phyloP scores from a whole-genome alignment of 2,797 vertebrate genomes.

The Muscicapa striata region DNA sequence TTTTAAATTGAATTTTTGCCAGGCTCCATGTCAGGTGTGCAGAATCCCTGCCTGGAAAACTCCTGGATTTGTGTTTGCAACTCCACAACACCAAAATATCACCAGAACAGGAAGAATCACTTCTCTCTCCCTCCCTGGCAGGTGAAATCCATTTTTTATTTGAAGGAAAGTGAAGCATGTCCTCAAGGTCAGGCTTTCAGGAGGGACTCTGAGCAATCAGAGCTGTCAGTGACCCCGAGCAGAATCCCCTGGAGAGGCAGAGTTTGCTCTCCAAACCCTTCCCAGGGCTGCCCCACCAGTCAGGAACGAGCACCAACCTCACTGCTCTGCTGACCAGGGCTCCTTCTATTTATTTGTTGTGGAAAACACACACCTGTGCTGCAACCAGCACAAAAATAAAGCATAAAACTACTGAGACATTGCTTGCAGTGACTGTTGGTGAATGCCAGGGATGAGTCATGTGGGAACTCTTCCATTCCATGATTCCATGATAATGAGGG shows the following conservation, averaged over 20 bases:
- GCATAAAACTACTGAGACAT: neutral
- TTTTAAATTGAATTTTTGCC: neutral
- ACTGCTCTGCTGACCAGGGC: neutral
- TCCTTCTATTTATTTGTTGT: neutral
- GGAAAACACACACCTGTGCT: neutral
- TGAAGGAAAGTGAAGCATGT: neutral
- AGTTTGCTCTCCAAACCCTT: neutral
- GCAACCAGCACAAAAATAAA: neutral
- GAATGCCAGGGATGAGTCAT: neutral
- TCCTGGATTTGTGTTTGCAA: neutral
- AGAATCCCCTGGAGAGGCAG: neutral
- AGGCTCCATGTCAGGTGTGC: fast-evolving
- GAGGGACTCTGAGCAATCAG: neutral
- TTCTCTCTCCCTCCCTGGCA: neutral
- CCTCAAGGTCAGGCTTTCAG: neutral
- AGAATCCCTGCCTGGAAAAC: neutral
- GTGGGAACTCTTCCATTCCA: neutral
- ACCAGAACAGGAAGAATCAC: neutral
- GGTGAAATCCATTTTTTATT: neutral
- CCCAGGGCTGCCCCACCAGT: neutral
- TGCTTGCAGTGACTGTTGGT: fast-evolving
- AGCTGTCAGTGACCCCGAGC: neutral
- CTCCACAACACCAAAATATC: neutral
- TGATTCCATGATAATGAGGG: neutral
- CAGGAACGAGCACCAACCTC: neutral